phyloP scores from a whole-genome alignment of 2,797 vertebrate genomes.

The Siniperca obscura region DNA sequence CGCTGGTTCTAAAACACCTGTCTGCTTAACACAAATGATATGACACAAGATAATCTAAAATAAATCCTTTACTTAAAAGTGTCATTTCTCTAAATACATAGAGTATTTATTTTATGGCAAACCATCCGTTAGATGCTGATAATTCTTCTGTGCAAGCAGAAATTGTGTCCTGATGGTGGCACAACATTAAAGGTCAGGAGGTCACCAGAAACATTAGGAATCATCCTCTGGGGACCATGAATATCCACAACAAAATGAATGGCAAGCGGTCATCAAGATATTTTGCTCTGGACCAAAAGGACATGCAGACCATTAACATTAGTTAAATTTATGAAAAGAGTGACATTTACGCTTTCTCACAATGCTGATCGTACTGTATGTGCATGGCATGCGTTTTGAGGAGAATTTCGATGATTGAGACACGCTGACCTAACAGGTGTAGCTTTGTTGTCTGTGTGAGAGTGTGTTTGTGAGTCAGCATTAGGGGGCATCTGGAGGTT shows the following conservation, averaged over 20 bases:
- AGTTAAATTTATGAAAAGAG: neutral
- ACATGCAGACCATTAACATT: neutral
- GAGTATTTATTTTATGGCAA: neutral
- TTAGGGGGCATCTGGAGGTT: constrained; percentile 65
- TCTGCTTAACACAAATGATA: neutral
- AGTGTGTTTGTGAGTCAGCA: constrained; percentile 59
- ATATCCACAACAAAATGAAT: neutral
- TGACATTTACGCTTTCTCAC: neutral
- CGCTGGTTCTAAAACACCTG: constrained; percentile 3
- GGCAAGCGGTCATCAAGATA: neutral
- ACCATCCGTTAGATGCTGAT: neutral
- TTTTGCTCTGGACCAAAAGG: neutral
- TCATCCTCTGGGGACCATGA: neutral
- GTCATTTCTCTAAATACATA: neutral
- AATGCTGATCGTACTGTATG: neutral
- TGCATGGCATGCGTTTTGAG: neutral
- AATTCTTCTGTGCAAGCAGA: neutral
- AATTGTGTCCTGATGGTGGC: neutral
- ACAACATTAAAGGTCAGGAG: neutral
- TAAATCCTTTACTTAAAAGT: neutral
- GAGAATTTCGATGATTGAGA: constrained; percentile 27
- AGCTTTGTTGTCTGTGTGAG: constrained; percentile 6
- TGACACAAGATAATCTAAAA: neutral
- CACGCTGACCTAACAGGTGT: constrained; percentile 37
- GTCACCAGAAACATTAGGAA: neutral